phyloP scores from a whole-genome alignment of 2,888 invertebrate species.

The Hypomecis atomaria region DNA sequence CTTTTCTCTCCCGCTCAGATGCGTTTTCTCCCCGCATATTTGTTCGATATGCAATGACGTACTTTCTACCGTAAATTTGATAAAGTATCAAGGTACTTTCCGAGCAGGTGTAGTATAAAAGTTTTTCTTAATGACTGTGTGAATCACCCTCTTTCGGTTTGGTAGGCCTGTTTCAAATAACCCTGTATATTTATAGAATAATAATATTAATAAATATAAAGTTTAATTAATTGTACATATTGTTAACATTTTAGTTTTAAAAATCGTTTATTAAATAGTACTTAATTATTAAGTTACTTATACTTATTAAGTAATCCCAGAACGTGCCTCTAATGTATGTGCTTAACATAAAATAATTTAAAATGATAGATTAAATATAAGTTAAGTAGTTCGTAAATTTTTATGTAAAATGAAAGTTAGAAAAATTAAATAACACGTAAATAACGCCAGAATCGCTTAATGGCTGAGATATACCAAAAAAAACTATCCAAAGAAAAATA shows the following conservation, averaged over 20 bases:
- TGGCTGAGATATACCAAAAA: constrained; percentile 30
- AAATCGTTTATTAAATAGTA: constrained; percentile 2
- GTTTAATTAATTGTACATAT: neutral
- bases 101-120: too few relatives aligned
- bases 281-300: constrained; percentile 33
- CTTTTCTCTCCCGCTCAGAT: too few relatives aligned
- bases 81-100: too few relatives aligned
- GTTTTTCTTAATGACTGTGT: too few relatives aligned
- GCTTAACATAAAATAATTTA: constrained; percentile 15
- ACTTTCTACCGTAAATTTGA: too few relatives aligned
- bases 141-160: too few relatives aligned
- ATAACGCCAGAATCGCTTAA: neutral
- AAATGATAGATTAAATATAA: neutral
- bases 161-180: too few relatives aligned
- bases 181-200: neutral
- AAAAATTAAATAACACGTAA: neutral
- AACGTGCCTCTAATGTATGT: constrained; percentile 52
- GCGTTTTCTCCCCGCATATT: too few relatives aligned
- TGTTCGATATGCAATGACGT: too few relatives aligned
- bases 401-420: neutral
- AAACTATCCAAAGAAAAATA: constrained; percentile 1
- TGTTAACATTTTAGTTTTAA: neutral
- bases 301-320: constrained; percentile 48
- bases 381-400: neutral
- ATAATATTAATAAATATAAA: neutral